These are phyloP conservation scores for Sipha flava DNA, from an alignment of 1,140 invertebrate genomes.

Conservation along the genomic window DNA sequence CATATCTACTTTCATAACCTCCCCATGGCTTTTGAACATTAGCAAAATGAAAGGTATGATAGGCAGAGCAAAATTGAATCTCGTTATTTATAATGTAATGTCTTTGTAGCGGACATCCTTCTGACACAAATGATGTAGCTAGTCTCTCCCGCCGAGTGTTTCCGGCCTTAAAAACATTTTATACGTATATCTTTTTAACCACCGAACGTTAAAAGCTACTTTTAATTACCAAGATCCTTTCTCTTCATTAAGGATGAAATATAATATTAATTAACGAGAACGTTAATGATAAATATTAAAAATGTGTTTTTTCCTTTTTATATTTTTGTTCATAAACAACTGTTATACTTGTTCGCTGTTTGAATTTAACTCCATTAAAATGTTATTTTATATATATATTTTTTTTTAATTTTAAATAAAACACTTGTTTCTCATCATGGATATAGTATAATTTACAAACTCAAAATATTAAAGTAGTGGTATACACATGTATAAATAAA, in stretches of 20 bases:
- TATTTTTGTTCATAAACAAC: slow-evolving; percentile 10
- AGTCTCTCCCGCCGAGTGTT: slow-evolving; percentile 19
- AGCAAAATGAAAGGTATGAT: slow-evolving; percentile 27
- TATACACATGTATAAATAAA: neutral
- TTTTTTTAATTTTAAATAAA: neutral
- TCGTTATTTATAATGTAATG: slow-evolving; percentile 29
- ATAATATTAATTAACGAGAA: slow-evolving; percentile 27
- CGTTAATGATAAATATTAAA: slow-evolving; percentile 1
- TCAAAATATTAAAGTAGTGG: neutral
- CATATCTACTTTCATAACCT: neutral
- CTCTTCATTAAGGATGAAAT: slow-evolving; percentile 10
- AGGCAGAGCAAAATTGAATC: neutral
- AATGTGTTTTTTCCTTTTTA: neutral
- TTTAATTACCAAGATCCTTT: slow-evolving; percentile 30
- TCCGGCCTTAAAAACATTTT: slow-evolving; percentile 23
- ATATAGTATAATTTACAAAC: neutral
- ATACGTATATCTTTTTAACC: slow-evolving; percentile 11
- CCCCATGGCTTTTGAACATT: neutral
- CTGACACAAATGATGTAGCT: slow-evolving; percentile 8
- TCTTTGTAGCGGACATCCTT: slow-evolving; percentile 27
- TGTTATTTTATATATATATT: neutral
- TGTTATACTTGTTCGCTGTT: neutral
- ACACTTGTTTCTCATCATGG: neutral
- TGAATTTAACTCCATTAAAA: neutral
- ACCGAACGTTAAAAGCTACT: slow-evolving; percentile 29